Percentiles rank a stretch among this genome's conserved stretches.
Evolutionary conservation across 2,113 vertebrate genomes (phyloP).

Genomic region (Engraulis encrasicolus): DNA sequence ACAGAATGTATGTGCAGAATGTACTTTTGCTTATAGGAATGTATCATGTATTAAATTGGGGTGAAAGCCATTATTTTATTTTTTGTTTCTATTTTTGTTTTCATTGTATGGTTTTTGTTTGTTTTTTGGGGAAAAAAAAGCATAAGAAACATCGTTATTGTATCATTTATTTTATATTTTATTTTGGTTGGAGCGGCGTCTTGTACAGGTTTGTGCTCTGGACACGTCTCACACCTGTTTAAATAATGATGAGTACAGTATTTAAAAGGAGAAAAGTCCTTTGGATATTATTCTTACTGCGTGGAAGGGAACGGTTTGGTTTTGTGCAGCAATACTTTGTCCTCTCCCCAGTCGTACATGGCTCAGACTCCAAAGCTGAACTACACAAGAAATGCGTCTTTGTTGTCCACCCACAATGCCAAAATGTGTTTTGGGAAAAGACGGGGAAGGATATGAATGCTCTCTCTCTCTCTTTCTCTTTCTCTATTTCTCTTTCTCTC

Average conservation of each 20-base stretch:
- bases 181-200: constrained; percentile 42
- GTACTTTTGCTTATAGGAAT: constrained; percentile 74
- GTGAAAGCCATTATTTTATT: constrained; percentile 76
- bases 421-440: constrained; percentile 72
- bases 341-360: constrained; percentile 64
- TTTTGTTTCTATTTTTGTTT: constrained; percentile 60
- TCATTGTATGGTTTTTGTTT: constrained; percentile 51
- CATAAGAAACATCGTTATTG: neutral
- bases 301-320: constrained; percentile 64
- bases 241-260: constrained; percentile 54
- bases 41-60: constrained; percentile 82
- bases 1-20: constrained; percentile 91
- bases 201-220: constrained; percentile 44
- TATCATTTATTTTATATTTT: neutral
- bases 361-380: constrained; percentile 77
- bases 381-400: constrained; percentile 42
- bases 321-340: constrained; percentile 73
- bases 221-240: constrained; percentile 41
- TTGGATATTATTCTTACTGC: constrained; percentile 55
- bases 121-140: neutral
- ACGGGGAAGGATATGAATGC: constrained; percentile 60
- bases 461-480: too few relatives aligned
- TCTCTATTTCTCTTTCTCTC: too few relatives aligned
- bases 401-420: constrained; percentile 70
- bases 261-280: constrained; percentile 39